These are phyloP conservation scores for Papilio polyxenes DNA, from an alignment of 1,140 invertebrate genomes.

Conservation along the genomic window DNA sequence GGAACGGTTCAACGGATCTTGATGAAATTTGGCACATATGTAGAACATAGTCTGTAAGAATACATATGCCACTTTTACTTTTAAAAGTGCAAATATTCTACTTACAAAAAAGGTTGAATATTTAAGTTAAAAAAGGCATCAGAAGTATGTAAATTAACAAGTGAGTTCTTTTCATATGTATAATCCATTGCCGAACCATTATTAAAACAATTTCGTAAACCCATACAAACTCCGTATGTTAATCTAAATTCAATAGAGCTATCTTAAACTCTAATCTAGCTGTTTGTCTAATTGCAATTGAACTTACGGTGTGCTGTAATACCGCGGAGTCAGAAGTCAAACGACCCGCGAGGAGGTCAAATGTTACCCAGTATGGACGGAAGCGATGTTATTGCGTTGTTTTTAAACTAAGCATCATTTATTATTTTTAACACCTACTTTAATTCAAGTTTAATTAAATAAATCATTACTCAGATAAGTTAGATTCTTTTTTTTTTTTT, in stretches of 20 bases:
- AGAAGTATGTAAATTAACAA: neutral
- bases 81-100: too few species aligned
- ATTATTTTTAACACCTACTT: neutral
- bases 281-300: conserved; percentile 32
- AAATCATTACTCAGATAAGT: too few species aligned
- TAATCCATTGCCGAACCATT: neutral
- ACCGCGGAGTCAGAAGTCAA: conserved; percentile 4
- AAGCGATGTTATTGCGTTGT: conserved; percentile 21
- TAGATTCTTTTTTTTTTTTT: too few species aligned
- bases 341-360: conserved; percentile 26
- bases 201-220: neutral
- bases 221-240: conserved; percentile 2
- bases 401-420: neutral
- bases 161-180: neutral
- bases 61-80: too few species aligned
- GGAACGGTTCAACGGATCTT: too few species aligned
- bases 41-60: too few species aligned
- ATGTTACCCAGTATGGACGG: conserved; percentile 1
- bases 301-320: conserved; percentile 20
- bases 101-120: neutral
- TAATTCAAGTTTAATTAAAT: neutral
- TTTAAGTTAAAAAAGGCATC: neutral
- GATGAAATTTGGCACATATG: too few species aligned
- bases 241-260: conserved; percentile 32
- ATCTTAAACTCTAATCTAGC: conserved; percentile 1